Base-by-base conservation (phyloP, 2,113 vertebrate genomes). In the Carlito syrichta region DNA sequence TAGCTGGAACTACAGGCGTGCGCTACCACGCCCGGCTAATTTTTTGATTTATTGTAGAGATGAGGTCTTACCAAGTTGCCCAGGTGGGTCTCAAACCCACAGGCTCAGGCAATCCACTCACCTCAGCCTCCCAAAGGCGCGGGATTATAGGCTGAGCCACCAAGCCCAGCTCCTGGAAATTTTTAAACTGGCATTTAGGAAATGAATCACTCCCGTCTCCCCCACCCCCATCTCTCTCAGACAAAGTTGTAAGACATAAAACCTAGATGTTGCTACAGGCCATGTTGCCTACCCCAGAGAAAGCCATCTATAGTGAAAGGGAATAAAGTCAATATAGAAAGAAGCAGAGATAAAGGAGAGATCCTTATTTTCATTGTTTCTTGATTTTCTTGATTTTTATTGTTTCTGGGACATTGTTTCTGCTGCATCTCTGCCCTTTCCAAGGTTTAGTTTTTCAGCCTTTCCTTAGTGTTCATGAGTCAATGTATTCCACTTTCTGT, bases 381-480 rank as follows among this genome's bases (percentile, higher is more conserved):
- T 62, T 35, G 19, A 7, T 71, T 87, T 79, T 74, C 66, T 40
- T 0, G 56, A n/a, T n/a, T n/a, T n/a, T n/a, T n/a, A n/a, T n/a
- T n/a, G 45, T 78, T 48, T 68, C 68, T 58, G 40, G 82, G 56
- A 74, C 23, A 66, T 35, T 19, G 63, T 66, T 66, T 22, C 50
- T 58, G 56, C n/a, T 60, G 48, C 40, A 68, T 68, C 43, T 74
- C 27, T 43, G 43, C 63, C 40, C 14, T 73, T 81, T 50, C 32
- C 60, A 8, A 27, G 54, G 63, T 38, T 94, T 85, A 58, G 9
- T 14, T 96, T 81, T 87, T 78, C 87, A 94, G 77, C 48, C 69
- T 94, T 96, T 69, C 81, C 77, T 92, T 68, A 88, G 88, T 77
- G 35, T 85, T 73, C 19, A 19, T 10, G 60, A 90, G 32, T 94